Percentiles rank a stretch among this genome's conserved stretches.
phyloP scores from a whole-genome alignment of 1,140 invertebrate species.

The Drosophila sechellia region DNA sequence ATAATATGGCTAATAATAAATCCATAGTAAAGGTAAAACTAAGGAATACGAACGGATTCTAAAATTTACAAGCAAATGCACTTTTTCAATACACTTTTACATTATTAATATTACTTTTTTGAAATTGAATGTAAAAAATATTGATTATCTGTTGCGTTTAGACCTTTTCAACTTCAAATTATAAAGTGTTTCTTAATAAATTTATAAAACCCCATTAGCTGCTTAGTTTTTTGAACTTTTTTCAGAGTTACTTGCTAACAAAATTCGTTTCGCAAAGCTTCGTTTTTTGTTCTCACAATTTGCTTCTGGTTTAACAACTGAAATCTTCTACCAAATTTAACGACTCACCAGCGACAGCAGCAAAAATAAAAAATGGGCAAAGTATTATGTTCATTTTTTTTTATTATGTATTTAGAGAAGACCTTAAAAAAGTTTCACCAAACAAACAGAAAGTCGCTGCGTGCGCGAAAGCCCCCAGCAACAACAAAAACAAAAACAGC shows the following conservation, averaged over 20 bases:
- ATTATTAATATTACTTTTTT: too few relatives aligned
- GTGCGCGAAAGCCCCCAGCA: conserved; percentile 66
- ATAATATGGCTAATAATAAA: too few relatives aligned
- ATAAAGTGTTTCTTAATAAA: too few relatives aligned
- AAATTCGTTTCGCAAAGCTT: not conserved
- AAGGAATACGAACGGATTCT: too few relatives aligned
- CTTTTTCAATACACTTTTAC: too few relatives aligned
- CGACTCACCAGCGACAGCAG: conserved; percentile 16
- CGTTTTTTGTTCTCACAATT: conserved; percentile 5
- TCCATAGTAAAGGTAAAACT: too few relatives aligned
- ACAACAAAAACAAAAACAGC: conserved; percentile 39
- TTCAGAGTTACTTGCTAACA: not conserved
- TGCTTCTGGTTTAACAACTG: conserved; percentile 9
- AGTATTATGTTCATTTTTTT: conserved; percentile 55
- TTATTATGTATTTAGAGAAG: conserved; percentile 62
- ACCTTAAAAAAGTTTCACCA: conserved; percentile 80
- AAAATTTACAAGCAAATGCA: too few relatives aligned
- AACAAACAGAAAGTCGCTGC: conserved; percentile 74
- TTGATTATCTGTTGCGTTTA: too few relatives aligned
- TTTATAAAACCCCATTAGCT: too few relatives aligned
- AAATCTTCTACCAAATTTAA: conserved; percentile 32
- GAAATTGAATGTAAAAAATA: too few relatives aligned
- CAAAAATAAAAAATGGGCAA: conserved; percentile 1
- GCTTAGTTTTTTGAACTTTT: not conserved
- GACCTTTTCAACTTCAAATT: too few relatives aligned